These are phyloP conservation scores for Tetragonula carbonaria DNA, from an alignment of 2,888 invertebrate genomes.

Conservation along the genomic window DNA sequence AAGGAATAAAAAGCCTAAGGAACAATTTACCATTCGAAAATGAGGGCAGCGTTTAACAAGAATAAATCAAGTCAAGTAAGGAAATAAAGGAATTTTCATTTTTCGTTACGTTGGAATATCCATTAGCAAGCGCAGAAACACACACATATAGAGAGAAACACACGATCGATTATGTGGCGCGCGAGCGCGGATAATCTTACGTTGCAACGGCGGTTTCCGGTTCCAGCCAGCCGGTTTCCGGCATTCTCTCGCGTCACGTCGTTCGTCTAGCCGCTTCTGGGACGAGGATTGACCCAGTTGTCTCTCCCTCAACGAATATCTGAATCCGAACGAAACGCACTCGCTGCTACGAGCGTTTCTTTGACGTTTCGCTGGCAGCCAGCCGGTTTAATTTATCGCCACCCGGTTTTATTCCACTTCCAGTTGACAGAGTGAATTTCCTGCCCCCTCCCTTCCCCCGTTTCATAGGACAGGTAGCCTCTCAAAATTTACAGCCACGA, in stretches of 20 bases:
- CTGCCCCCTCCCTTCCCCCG: no score
- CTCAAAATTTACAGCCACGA: background rate
- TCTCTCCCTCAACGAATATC: conserved; percentile 11
- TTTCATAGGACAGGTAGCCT: background rate
- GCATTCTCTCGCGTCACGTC: conserved; percentile 22
- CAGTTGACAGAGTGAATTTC: conserved; percentile 7
- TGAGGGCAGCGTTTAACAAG: background rate
- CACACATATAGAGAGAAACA: background rate
- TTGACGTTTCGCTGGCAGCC: conserved; percentile 47
- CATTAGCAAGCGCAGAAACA: background rate
- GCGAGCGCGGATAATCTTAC: conserved; percentile 34
- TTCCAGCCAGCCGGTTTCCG: conserved; percentile 44
- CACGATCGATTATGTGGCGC: background rate
- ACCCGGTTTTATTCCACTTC: conserved; percentile 19
- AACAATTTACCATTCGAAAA: background rate
- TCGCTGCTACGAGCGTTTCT: conserved; percentile 37
- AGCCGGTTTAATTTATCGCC: conserved; percentile 40
- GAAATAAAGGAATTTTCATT: background rate
- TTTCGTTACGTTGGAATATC: background rate
- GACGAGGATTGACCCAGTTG: conserved; percentile 58
- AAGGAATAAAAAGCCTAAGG: no score
- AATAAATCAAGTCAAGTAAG: background rate
- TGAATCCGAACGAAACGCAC: conserved; percentile 31
- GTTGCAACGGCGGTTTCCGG: conserved; percentile 47
- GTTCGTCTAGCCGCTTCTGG: conserved; percentile 25